Base-by-base conservation (phyloP, 2,888 invertebrate species). In the Eledona agricola region DNA sequence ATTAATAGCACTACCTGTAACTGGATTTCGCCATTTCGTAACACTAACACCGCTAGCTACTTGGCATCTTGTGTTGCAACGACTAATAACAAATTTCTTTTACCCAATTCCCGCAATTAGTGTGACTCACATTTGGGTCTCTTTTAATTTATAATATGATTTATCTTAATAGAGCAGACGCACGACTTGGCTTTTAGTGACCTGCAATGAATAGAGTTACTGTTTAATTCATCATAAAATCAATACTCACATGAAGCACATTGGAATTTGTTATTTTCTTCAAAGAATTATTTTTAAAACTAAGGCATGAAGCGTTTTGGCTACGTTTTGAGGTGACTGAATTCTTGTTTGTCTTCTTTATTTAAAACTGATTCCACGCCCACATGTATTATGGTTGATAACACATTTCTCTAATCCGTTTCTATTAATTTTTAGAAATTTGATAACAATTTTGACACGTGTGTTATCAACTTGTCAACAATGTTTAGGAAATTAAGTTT, bases 21-120 rank as follows among this genome's bases (percentile, higher is more conserved):
- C 28, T 51, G 9, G 42, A 34, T 12, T 38, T 51, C 26, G 28
- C 38, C 34, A 42, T 42, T 37, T n/a, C n/a, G n/a, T n/a, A n/a
- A n/a, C n/a, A n/a, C n/a, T n/a, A n/a, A n/a, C n/a, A n/a, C n/a
- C 34, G 32, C 25, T 45, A 45, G 32, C 45, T 32, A 9, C 2
- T 13, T 4, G 2, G n/a, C 34, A 45, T 45, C n/a, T 16, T 45
- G 15, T 32, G 7, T 19, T 19, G n/a, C 20, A 9, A 16, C 19
- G 4, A n/a, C 20, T 28, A 16, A 25, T 13, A 11, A 17, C 15
- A 23, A 6, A 40, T 28, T 25, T 4, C 4, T n/a, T 9, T 38
- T 22, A 13, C 7, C 17, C 15, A 28, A 26, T 42, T 42, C 19
- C 7, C 29, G 19, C 28, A 42, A 42, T 28, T 35, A 5, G 17